These are phyloP conservation scores for Branchipolynoe longqiensis DNA, from an alignment of 2,888 invertebrate genomes.

Conservation along the genomic window DNA sequence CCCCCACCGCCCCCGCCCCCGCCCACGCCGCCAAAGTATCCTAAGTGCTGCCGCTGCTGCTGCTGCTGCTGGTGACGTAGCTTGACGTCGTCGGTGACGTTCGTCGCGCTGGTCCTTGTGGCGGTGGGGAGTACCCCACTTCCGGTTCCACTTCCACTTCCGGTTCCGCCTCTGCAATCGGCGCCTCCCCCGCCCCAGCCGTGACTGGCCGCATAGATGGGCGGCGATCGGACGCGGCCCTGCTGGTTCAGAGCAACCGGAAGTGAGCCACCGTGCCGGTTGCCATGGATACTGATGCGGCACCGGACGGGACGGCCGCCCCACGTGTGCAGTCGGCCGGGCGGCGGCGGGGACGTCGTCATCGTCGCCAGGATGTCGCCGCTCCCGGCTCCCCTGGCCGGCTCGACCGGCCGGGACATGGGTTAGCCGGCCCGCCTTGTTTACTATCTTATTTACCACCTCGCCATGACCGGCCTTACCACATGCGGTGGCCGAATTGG, in stretches of 20 bases:
- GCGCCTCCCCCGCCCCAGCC: slow-evolving; percentile 12
- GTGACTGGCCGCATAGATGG: neutral
- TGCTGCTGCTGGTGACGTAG: slow-evolving; percentile 35
- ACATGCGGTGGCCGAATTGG: too few species aligned
- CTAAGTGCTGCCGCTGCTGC: neutral
- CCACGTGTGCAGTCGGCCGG: slow-evolving; percentile 32
- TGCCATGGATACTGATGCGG: slow-evolving; percentile 40
- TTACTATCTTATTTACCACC: too few species aligned
- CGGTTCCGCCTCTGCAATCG: neutral
- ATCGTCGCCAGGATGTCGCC: too few species aligned
- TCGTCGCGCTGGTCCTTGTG: neutral
- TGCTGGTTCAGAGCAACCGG: neutral
- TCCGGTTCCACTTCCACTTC: too few species aligned
- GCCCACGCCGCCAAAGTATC: too few species aligned
- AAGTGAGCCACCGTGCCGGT: slow-evolving; percentile 39
- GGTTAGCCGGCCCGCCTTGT: too few species aligned
- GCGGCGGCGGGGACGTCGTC: neutral
- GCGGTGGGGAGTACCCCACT: neutral
- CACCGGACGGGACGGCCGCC: slow-evolving; percentile 46
- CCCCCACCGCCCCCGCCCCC: too few species aligned
- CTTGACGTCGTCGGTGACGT: slow-evolving; percentile 43
- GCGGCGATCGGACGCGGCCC: neutral
- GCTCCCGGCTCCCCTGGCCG: too few species aligned
- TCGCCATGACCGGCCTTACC: too few species aligned
- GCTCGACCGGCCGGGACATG: too few species aligned